These are phyloP conservation scores for Trachelus tabidus DNA, from an alignment of 2,888 invertebrate genomes.

Conservation along the genomic window DNA sequence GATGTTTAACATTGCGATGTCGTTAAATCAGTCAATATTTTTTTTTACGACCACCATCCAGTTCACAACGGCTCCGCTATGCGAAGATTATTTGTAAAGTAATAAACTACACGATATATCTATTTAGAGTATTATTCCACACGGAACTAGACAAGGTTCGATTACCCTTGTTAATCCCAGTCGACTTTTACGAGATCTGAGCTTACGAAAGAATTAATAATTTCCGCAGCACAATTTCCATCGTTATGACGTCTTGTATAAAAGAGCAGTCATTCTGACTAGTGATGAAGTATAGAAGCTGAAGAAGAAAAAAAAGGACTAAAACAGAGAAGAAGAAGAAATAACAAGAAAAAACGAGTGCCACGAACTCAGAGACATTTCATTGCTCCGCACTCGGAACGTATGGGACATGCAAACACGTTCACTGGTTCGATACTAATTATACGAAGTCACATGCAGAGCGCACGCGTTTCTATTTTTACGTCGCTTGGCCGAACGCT, in stretches of 20 bases:
- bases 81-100: not conserved
- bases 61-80: not conserved
- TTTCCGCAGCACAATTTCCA: constrained; percentile 3
- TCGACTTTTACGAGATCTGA: constrained; percentile 3
- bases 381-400: constrained; percentile 41
- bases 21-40: not conserved
- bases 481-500: constrained; percentile 57
- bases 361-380: constrained; percentile 24
- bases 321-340: constrained; percentile 6
- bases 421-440: constrained; percentile 57
- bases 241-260: constrained; percentile 10
- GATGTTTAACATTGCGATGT: not conserved
- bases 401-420: constrained; percentile 42
- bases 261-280: not conserved
- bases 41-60: not conserved
- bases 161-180: constrained; percentile 1
- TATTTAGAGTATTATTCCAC: not conserved
- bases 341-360: not conserved
- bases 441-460: constrained; percentile 65
- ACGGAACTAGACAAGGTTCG: constrained; percentile 1
- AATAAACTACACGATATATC: not conserved
- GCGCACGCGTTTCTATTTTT: constrained; percentile 62
- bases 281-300: not conserved
- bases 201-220: not conserved
- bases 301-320: not conserved